A percentile compares a stretch with the other conserved stretches of the same genome.
These are phyloP conservation scores for Lutraria lutraria DNA, from an alignment of 2,888 invertebrate species.

Conservation along the genomic window DNA sequence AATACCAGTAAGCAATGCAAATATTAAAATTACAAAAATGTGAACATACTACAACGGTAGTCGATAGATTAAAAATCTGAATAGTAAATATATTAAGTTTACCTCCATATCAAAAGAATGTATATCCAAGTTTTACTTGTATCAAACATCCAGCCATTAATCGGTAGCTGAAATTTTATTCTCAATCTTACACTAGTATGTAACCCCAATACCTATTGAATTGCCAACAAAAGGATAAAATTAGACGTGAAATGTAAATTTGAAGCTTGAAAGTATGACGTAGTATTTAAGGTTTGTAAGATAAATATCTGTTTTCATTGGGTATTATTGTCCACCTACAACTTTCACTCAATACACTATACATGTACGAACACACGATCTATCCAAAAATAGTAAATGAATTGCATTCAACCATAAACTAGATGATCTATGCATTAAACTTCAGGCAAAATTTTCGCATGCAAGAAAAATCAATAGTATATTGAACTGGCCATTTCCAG, in stretches of 20 bases:
- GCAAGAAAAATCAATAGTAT: too few relatives aligned
- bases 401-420: background rate
- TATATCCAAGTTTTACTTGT: background rate
- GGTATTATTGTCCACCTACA: constrained; percentile 17
- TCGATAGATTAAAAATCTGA: too few relatives aligned
- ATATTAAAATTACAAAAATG: background rate
- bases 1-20: background rate
- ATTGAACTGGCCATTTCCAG: too few relatives aligned
- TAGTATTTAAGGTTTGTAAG: background rate
- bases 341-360: background rate
- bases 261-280: background rate
- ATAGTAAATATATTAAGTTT: background rate
- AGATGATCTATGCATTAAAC: too few relatives aligned
- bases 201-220: constrained; percentile 26
- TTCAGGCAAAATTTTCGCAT: too few relatives aligned
- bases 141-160: background rate
- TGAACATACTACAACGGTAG: too few relatives aligned
- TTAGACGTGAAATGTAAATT: constrained; percentile 20
- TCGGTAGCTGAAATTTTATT: constrained; percentile 13
- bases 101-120: constrained; percentile 8
- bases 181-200: constrained; percentile 8
- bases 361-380: background rate
- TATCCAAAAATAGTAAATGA: background rate
- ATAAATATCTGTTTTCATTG: constrained; percentile 10
- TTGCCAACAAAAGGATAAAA: constrained; percentile 27